Evolutionary conservation across 2,888 invertebrate genomes (phyloP).

Genomic region (Trachelus tabidus): DNA sequence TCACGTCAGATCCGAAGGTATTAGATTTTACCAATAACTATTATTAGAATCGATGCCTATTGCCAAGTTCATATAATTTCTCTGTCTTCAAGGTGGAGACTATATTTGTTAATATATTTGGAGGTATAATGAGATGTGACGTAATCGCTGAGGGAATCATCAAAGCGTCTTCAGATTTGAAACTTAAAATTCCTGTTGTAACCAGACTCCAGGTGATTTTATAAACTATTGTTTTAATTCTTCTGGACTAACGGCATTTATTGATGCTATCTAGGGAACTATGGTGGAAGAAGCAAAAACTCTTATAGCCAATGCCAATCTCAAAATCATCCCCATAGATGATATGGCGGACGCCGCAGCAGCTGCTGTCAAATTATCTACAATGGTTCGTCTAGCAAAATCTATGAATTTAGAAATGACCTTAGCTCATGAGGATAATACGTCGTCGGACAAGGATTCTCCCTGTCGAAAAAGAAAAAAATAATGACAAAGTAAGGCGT

Average conservation of each 20-base stretch:
- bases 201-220: conserved; percentile 68
- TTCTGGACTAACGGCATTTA: background rate
- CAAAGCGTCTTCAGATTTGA: conserved; percentile 68
- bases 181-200: conserved; percentile 70
- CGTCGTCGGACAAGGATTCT: background rate
- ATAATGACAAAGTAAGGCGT: background rate
- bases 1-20: conserved; percentile 70
- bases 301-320: conserved; percentile 38
- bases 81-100: conserved; percentile 67
- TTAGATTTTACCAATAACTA: background rate
- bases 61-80: background rate
- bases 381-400: conserved; percentile 36
- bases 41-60: background rate
- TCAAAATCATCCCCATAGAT: conserved; percentile 43
- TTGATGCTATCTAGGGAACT: conserved; percentile 71
- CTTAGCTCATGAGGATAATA: background rate
- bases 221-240: background rate
- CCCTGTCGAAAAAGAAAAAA: background rate
- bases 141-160: conserved; percentile 73
- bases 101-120: conserved; percentile 74
- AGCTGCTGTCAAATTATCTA: conserved; percentile 38
- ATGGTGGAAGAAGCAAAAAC: conserved; percentile 68
- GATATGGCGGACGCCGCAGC: conserved; percentile 44
- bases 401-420: conserved; percentile 34
- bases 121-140: conserved; percentile 74